These are phyloP conservation scores for Strix uralensis DNA, from an alignment of 2,113 vertebrate genomes.

Conservation along the genomic window DNA sequence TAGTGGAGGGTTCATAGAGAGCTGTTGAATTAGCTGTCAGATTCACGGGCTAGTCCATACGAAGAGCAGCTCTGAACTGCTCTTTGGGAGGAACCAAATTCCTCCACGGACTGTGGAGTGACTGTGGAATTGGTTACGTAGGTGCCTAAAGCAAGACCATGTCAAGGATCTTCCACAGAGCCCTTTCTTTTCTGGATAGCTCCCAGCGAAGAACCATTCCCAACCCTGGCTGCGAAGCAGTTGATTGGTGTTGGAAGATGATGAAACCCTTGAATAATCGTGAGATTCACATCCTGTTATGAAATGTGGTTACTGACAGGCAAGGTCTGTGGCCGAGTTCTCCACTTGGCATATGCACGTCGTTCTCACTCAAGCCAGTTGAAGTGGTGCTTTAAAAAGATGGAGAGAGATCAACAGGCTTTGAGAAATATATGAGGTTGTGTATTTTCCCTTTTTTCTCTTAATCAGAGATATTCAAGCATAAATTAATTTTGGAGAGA, in stretches of 20 bases:
- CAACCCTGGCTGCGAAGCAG: background rate
- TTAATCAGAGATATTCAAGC: conserved; percentile 51
- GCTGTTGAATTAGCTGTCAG: background rate
- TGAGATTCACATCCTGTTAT: background rate
- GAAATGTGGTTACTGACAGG: background rate
- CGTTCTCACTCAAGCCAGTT: background rate
- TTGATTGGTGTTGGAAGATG: background rate
- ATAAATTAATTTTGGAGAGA: conserved; percentile 62
- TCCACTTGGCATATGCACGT: background rate
- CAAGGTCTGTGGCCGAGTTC: background rate
- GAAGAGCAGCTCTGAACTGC: background rate
- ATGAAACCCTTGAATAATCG: background rate
- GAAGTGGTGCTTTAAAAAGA: conserved; percentile 39
- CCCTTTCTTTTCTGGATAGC: background rate
- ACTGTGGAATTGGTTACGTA: background rate
- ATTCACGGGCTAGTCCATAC: background rate
- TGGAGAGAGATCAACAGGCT: conserved; percentile 3
- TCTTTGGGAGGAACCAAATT: background rate
- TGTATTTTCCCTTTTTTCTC: conserved; percentile 54
- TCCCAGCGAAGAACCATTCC: background rate
- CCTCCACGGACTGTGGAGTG: fast-evolving
- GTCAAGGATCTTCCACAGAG: background rate
- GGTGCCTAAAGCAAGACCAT: background rate
- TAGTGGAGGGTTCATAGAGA: background rate
- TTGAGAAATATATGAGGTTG: conserved; percentile 13